Evolutionary conservation across 2,113 vertebrate genomes (phyloP).

Genomic region (Meriones unguiculatus): DNA sequence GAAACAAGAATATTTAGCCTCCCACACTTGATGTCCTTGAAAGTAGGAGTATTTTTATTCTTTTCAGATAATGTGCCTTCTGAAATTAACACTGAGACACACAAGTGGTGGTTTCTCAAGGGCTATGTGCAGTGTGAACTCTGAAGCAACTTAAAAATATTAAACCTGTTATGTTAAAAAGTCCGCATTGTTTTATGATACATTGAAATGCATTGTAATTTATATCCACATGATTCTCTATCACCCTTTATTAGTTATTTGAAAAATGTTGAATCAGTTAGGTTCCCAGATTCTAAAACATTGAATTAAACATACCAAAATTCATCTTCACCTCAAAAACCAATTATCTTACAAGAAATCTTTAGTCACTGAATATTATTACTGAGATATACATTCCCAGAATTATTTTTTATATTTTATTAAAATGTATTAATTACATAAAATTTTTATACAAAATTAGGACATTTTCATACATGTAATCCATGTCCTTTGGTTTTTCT

Average conservation of each 20-base stretch:
- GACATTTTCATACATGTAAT: not conserved
- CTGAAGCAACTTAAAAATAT: slow-evolving; percentile 31
- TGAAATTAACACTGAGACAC: not conserved
- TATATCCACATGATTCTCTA: not conserved
- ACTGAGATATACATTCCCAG: not conserved
- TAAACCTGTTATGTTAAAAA: slow-evolving; percentile 20
- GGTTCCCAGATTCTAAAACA: not conserved
- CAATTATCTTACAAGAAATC: not conserved
- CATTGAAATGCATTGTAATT: not conserved
- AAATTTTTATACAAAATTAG: not conserved
- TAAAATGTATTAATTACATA: not conserved
- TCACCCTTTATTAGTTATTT: slow-evolving; percentile 21
- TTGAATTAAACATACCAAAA: not conserved
- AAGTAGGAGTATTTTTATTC: slow-evolving; percentile 13
- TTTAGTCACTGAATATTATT: not conserved
- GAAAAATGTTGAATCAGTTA: slow-evolving; percentile 35
- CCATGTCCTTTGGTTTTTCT: not conserved
- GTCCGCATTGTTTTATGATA: not conserved
- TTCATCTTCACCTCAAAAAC: not conserved
- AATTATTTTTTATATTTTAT: not conserved
- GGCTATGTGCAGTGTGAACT: slow-evolving; percentile 10
- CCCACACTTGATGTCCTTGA: not conserved
- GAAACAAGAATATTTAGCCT: not conserved
- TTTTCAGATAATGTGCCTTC: slow-evolving; percentile 37
- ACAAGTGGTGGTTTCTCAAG: not conserved